Base-by-base conservation (phyloP, 2,888 invertebrate species). In the Drosophila borborema region DNA sequence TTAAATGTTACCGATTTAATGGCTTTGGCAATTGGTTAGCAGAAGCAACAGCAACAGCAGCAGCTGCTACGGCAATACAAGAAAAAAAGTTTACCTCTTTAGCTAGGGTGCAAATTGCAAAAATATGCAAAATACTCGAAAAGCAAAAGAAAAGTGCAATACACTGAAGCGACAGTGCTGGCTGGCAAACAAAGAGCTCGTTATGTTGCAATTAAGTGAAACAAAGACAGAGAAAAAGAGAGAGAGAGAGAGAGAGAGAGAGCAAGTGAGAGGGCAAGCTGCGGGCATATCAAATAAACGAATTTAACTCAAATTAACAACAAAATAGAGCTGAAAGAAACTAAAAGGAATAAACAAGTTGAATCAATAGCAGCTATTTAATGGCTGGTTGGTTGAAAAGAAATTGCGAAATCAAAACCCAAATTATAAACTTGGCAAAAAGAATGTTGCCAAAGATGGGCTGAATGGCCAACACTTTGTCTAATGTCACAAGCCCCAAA, bases 1-100 rank as follows among this genome's bases (percentile, higher is more conserved):
- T 82, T 65, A 84, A 74, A 61, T 67, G 64, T 65, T 61, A 74
- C 53, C 67, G 72, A 61, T 86, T 81, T 84, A 84, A 87, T 79
- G 77, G 77, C 73, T 84, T 78, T 67, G 65, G 36, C 63, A 72
- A 67, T 54, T 67, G 48, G 65, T 38, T 48, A 53, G 28, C 43
- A 28, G 46, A 55, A 66, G 43, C 40, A 36, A 46, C 45, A 62
- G 60, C 40, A 70, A 16, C 48, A 18, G 12, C 9, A 20, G n/a
- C 10, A 72, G n/a, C 48, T n/a, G 12, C 9, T 2, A 4, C 3
- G 4, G 49, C 43, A 49, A 62, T 28, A 58, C n/a, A 23, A 14
- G 10, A n/a, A 18, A 51, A 14, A 60, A 34, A 45, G 51, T 9
- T 31, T 16, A 51, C 41, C 31, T 62, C 55, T 66, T 68, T 64